A percentile compares a stretch with the other conserved stretches of the same genome.
Evolutionary conservation across 2,888 invertebrate genomes (phyloP).

Genomic region (Aspidiotus rigidus): DNA sequence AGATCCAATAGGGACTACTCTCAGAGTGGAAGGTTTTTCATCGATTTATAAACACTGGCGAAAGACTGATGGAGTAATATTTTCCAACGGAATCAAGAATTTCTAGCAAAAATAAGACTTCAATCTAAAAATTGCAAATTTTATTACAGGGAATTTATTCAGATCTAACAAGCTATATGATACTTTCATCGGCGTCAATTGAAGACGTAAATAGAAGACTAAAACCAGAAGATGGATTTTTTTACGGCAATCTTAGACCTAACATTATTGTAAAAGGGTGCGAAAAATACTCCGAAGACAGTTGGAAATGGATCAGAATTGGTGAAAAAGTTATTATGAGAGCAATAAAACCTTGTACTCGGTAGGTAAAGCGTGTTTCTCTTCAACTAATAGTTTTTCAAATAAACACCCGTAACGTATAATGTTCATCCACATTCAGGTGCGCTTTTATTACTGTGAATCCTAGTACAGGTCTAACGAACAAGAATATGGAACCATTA

Average conservation of each 20-base stretch:
- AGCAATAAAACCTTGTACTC: conserved; percentile 56
- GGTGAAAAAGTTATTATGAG: conserved; percentile 54
- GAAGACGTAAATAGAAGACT: conserved; percentile 56
- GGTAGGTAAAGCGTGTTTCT: conserved; percentile 45
- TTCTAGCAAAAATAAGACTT: no score
- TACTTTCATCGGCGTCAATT: conserved; percentile 59
- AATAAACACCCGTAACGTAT: no score
- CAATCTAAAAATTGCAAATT: no score
- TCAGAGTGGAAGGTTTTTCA: background rate
- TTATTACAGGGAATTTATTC: conserved; percentile 50
- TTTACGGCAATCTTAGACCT: conserved; percentile 52
- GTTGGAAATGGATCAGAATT: conserved; percentile 62
- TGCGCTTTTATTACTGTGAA: conserved; percentile 61
- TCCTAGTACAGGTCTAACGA: conserved; percentile 54
- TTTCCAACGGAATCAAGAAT: no score
- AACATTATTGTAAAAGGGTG: conserved; percentile 58
- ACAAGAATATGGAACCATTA: conserved; percentile 54
- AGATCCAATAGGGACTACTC: background rate
- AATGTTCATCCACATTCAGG: background rate
- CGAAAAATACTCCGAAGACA: conserved; percentile 56
- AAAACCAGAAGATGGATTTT: conserved; percentile 30
- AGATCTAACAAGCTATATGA: conserved; percentile 58
- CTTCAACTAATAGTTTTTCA: no score
- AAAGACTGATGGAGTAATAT: no score
- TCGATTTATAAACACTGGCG: no score